Base-by-base conservation (phyloP, 1,140 invertebrate species). In the Pemphigus obesinymphae region DNA sequence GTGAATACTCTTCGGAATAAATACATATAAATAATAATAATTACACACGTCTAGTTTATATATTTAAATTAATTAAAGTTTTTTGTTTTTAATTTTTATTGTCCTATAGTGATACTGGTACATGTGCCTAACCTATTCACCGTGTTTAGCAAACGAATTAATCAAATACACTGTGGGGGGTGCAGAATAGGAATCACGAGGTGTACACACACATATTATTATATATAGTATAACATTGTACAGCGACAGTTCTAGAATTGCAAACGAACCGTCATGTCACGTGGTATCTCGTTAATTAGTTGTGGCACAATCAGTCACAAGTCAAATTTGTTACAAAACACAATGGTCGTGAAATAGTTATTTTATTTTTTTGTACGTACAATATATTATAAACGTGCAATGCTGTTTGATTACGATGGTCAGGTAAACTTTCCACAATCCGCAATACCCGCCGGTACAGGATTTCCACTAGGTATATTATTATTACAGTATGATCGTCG, bases 281-380 rank as follows among this genome's bases (percentile, higher is more conserved):
- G 10, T n/a, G 61, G 61, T 66, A 31, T 66, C 61, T 66, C 61
- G 20, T 66, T 66, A 66, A 66, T 66, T 66, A 66, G 58, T 61
- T 6, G 58, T 31, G 58, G 58, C 29, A 61, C 26, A 61, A 61
- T 61, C 29, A 61, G 31, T 66, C 31, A 8, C 61, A 34, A 66
- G 61, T 66, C 61, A 66, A 66, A 66, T 34, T 66, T 34, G 31
- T 66, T 34, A 15, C 2, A n/a, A 66, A 66, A 66, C 31, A 66
- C 31, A 66, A 66, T 68, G 31, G 34, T 23, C 34, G 34, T n/a
- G 20, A 37, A 40, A 68, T 20, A n/a, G 34, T 23, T 68, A 37
- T 68, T 68, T n/a, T 68, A n/a, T 68, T n/a, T 68, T 13, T 40
- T 3, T 68, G n/a, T 20, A 66, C n/a, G n/a, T n/a, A n/a, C n/a